phyloP scores from a whole-genome alignment of 2,888 invertebrate species.

The Stictocephala bisonia region DNA sequence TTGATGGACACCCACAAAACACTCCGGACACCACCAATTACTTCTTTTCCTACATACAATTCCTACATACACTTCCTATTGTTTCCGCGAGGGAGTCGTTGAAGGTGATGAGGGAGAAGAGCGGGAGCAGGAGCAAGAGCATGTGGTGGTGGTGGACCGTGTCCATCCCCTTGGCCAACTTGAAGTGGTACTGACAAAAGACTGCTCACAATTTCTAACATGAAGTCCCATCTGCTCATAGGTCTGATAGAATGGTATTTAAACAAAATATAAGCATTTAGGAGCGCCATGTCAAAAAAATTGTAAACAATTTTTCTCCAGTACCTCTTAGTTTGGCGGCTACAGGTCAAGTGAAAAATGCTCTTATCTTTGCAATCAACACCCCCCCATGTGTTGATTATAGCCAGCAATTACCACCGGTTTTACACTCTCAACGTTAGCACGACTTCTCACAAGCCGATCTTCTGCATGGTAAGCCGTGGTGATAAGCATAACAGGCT shows the following conservation, averaged over 20 bases:
- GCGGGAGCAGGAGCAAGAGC: not conserved
- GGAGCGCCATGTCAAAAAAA: constrained; percentile 2
- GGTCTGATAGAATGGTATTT: not conserved
- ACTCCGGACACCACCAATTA: not conserved
- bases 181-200: not conserved
- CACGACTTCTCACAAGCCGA: not conserved
- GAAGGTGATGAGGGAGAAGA: not conserved
- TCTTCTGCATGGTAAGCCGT: constrained; percentile 33
- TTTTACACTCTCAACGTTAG: not conserved
- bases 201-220: not conserved
- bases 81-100: not conserved
- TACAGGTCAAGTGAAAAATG: constrained; percentile 31
- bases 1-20: not conserved
- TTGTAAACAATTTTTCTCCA: constrained; percentile 22
- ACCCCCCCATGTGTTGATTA: constrained; percentile 30
- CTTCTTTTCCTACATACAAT: not conserved
- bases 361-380: constrained; percentile 29
- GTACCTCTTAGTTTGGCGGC: constrained; percentile 20
- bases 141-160: not conserved
- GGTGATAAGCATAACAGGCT: constrained; percentile 31
- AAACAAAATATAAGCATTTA: constrained; percentile 6
- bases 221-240: not conserved
- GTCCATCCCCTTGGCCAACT: not conserved
- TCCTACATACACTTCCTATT: not conserved
- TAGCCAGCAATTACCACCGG: constrained; percentile 25